phyloP scores from a whole-genome alignment of 2,888 invertebrate genomes.

The Ormia ochracea region DNA sequence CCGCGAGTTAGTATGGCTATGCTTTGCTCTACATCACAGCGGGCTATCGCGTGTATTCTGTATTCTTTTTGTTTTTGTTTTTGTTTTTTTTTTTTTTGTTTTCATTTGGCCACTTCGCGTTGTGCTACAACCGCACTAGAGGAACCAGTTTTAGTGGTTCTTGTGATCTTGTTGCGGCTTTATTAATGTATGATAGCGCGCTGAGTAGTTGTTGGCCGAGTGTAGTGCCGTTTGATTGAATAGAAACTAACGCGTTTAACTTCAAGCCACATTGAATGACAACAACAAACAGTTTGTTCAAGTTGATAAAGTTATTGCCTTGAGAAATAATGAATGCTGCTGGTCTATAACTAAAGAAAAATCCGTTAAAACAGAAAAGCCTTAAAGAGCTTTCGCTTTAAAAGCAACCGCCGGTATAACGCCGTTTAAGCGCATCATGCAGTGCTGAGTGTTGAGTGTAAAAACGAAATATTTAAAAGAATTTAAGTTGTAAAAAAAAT shows the following conservation, averaged over 20 bases:
- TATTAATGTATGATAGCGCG: conserved; percentile 74
- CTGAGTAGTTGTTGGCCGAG: conserved; percentile 74
- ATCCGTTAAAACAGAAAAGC: neutral
- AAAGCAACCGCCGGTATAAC: conserved; percentile 26
- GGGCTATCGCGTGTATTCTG: conserved; percentile 31
- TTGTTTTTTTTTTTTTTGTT: no score
- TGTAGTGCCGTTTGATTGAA: conserved; percentile 72
- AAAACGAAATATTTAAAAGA: neutral
- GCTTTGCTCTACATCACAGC: conserved; percentile 42
- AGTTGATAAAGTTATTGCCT: neutral
- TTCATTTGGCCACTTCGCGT: conserved; percentile 41
- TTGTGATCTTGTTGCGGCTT: conserved; percentile 65
- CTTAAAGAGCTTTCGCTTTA: neutral
- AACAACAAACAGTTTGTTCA: conserved; percentile 9
- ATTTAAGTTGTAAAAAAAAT: conserved; percentile 40
- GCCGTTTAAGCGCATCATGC: neutral
- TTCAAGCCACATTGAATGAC: conserved; percentile 13
- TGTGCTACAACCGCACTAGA: conserved; percentile 61
- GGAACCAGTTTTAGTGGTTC: conserved; percentile 56
- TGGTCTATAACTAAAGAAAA: neutral
- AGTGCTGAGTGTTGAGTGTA: conserved; percentile 1
- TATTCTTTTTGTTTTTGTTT: no score
- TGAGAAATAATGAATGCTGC: conserved; percentile 8
- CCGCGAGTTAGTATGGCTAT: neutral
- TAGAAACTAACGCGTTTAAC: conserved; percentile 43